Base-by-base conservation (phyloP, 2,113 vertebrate genomes). In the Axis porcinus region DNA sequence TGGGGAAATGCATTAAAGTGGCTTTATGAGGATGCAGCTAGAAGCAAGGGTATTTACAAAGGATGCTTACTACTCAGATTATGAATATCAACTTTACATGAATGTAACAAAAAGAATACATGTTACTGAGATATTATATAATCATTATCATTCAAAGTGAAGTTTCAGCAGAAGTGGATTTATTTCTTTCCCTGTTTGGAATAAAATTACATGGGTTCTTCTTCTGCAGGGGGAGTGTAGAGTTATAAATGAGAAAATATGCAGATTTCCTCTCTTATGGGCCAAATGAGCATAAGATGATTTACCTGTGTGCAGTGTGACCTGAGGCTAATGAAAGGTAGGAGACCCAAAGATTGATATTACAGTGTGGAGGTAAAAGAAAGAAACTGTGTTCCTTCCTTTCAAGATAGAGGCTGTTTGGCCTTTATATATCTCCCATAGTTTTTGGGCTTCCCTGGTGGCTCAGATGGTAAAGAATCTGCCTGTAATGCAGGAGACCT, bases 51-150 rank as follows among this genome's bases (percentile, higher is more conserved):
- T 87, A 97, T 96, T 98, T 97, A 98, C 79, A 97, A 97, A 98
- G 87, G 96, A 95, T 97, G 96, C 92, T 98, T 98, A 97, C 94
- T 97, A 86, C 97, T 98, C 97, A 86, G 87, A 97, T 98, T 98
- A 98, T 98, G 97, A 97, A 97, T 98, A 98, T 98, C 86, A 97
- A 97, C 94, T 97, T 98, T 96, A 96, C 94, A 97, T 96, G 96
- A 98, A 97, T 91, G 82, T 88, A 95, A 96, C 94, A 50, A 83
- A 98, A 90, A 95, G 95, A 98, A 86, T 87, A 57, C 4, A 92
- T 93, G 97, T 98, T 97, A 55, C 60, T 81, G 78, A 97, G 94
- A 97, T 98, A 97, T 98, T 95, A 87, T n/a, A 15, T 95, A 97
- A 95, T 86, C 93, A 88, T 97, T 98, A 97, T 97, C 50, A 95